Percentiles rank a stretch among this genome's conserved stretches.
phyloP scores from a whole-genome alignment of 2,797 vertebrate species.

The Dicrostonyx torquatus region DNA sequence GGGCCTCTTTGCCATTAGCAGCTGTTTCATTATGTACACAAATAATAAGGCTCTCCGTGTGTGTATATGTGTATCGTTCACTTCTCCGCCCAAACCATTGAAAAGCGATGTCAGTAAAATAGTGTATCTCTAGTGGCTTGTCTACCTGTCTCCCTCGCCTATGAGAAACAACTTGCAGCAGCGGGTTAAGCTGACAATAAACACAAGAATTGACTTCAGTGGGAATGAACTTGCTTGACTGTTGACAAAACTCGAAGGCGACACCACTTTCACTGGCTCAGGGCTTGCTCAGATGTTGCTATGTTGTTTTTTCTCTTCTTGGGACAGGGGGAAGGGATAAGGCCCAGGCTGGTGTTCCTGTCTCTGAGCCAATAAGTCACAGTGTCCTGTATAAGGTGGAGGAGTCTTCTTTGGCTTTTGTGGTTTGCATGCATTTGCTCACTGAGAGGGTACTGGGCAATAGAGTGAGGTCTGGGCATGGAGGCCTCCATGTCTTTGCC shows the following conservation, averaged over 20 bases:
- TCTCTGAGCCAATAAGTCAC: background rate
- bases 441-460: background rate
- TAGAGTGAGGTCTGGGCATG: background rate
- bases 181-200: slow-evolving; percentile 43
- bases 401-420: background rate
- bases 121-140: slow-evolving; percentile 47
- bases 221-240: slow-evolving; percentile 66
- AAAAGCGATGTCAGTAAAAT: slow-evolving; percentile 54
- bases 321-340: background rate
- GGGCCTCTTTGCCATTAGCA: slow-evolving; percentile 5
- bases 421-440: background rate
- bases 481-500: background rate
- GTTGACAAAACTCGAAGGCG: slow-evolving; percentile 76
- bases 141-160: slow-evolving; percentile 63
- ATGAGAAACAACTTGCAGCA: slow-evolving; percentile 29
- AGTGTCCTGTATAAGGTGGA: background rate
- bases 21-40: slow-evolving; percentile 72
- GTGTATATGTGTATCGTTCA: slow-evolving; percentile 55
- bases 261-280: slow-evolving; percentile 6
- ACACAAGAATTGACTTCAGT: slow-evolving; percentile 43
- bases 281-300: background rate
- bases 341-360: background rate
- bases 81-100: slow-evolving; percentile 14
- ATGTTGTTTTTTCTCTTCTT: background rate
- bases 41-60: slow-evolving; percentile 67